A percentile compares a stretch with the other conserved stretches of the same genome.
These are phyloP conservation scores for Ceramica pisi DNA, from an alignment of 2,888 invertebrate genomes.

Conservation along the genomic window DNA sequence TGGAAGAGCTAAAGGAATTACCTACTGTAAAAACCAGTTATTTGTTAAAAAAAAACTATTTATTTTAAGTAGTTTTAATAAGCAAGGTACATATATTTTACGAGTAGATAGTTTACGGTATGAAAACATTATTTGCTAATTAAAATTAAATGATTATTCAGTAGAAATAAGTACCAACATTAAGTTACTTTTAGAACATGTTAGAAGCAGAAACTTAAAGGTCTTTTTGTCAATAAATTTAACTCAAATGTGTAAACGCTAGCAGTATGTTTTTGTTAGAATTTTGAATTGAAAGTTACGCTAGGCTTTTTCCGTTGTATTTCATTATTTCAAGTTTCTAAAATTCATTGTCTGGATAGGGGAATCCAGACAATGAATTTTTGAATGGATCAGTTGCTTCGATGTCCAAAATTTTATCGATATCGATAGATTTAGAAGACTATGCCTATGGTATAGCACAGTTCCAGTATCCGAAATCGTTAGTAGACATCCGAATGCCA, in stretches of 20 bases:
- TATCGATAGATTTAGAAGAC: conserved; percentile 27
- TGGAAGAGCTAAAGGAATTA: background rate
- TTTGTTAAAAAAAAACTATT: no score
- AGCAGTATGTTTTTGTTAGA: conserved; percentile 9
- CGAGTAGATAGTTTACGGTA: background rate
- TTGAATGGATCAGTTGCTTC: background rate
- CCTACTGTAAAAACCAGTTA: background rate
- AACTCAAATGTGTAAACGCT: background rate
- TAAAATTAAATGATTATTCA: background rate
- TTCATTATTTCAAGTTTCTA: background rate
- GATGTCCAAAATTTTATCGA: conserved; percentile 9
- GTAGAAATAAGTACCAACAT: conserved; percentile 1
- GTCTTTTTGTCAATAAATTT: conserved; percentile 43
- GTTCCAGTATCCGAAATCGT: conserved; percentile 7
- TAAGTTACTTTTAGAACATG: background rate
- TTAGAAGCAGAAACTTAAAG: conserved; percentile 33
- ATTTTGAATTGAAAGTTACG: background rate
- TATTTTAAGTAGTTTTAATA: no score
- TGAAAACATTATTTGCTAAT: background rate
- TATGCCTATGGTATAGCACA: conserved; percentile 3
- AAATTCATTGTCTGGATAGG: background rate
- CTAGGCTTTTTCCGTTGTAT: background rate
- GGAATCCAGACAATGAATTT: no score
- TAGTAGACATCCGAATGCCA: conserved; percentile 5
- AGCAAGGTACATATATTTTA: background rate